Base-by-base conservation (phyloP, 1,140 invertebrate genomes). In the Nephila pilipes region DNA sequence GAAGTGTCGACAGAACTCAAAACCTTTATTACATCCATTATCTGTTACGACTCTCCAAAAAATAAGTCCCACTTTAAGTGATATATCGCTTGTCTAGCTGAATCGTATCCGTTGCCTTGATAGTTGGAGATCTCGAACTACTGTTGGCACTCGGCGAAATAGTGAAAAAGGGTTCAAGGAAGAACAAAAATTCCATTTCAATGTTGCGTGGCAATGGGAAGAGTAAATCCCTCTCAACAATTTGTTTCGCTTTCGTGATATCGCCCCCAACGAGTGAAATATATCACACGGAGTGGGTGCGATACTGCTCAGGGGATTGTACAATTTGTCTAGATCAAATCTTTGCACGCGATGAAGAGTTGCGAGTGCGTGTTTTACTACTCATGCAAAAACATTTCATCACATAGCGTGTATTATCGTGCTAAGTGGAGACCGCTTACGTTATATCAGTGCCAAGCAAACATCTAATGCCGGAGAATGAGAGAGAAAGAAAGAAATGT, bases 201-300 rank as follows among this genome's bases (percentile, higher is more conserved):
- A 32, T 87, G 85, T 69, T 87, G 85, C 85, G 85, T 87, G 85
- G 85, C 85, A 87, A 87, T 87, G 22, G 85, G 36, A 87, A 87
- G 85, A 87, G 85, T 65, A 87, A 87, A 87, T 87, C 85, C 85
- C 60, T 87, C 29, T 60, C 85, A 60, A 87, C 85, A 87, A 87
- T 87, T 87, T 87, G 85, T 87, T 87, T 87, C 85, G 85, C 85
- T 69, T 87, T 87, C 85, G 58, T 87, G 69, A 87, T 69, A 87
- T 85, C 55, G 83, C 60, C 22, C 36, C 29, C 58, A 46, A 38
- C 57, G 32, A 69, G 60, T 36, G 60, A 85, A 87, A 87, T 87
- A 69, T 63, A 87, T 87, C 85, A 87, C 85, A 36, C 60, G 85
- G 65, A 87, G 85, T 46, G 60, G 46, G 32, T 87, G 58, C 22